Conservation (phyloP, 2,113 vertebrate genomes). For the Lamprotornis superbus region DNA sequence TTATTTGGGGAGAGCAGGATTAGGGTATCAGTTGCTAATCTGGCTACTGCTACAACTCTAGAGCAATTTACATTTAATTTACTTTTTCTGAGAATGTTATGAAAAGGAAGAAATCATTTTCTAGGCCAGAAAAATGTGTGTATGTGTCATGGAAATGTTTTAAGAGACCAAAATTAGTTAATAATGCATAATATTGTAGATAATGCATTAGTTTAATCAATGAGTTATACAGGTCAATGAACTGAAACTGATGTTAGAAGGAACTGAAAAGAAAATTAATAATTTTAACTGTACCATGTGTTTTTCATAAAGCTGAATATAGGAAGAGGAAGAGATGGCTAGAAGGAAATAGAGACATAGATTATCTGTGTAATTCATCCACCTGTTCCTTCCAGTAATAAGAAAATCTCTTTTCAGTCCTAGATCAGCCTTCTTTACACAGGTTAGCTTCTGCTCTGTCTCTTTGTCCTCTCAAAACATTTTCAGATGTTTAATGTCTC, state of each 20-base stretch:
- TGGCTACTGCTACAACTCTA: neutral
- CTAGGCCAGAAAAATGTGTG: neutral
- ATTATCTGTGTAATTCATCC: slow-evolving; percentile 61
- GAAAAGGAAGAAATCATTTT: slow-evolving; percentile 14
- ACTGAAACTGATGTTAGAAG: slow-evolving; percentile 57
- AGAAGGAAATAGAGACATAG: slow-evolving; percentile 1
- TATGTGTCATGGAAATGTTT: slow-evolving; percentile 57
- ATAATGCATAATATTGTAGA: slow-evolving; percentile 61
- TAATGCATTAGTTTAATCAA: slow-evolving; percentile 66
- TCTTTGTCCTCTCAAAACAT: slow-evolving; percentile 39
- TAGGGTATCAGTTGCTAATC: neutral
- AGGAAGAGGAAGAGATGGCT: slow-evolving; percentile 45
- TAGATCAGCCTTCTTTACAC: slow-evolving; percentile 3
- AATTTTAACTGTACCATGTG: slow-evolving; percentile 40
- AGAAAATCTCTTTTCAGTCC: slow-evolving; percentile 65
- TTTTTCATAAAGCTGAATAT: slow-evolving; percentile 60
- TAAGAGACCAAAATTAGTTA: slow-evolving; percentile 65
- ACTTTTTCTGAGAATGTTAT: neutral
- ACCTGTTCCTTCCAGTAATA: slow-evolving; percentile 59
- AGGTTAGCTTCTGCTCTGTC: slow-evolving; percentile 30
- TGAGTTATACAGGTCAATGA: slow-evolving; percentile 64
- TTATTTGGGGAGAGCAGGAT: neutral
- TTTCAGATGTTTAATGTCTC: slow-evolving; percentile 3
- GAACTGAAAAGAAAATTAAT: slow-evolving; percentile 64
- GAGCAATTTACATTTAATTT: neutral